Base-by-base conservation (phyloP, 2,797 vertebrate genomes). In the Smutsia gigantea region DNA sequence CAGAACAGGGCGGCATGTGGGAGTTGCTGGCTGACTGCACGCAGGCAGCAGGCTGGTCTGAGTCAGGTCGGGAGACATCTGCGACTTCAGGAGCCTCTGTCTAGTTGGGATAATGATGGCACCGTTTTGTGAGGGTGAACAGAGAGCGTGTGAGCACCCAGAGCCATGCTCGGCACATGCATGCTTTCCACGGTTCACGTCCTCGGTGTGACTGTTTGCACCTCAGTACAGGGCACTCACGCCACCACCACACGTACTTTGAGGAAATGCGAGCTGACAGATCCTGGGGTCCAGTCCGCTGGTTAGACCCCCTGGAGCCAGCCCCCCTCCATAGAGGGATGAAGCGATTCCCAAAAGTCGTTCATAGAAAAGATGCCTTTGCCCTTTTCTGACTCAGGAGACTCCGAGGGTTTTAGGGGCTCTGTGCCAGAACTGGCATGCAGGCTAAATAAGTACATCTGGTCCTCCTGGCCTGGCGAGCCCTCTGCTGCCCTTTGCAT, bases 341-440 rank as follows among this genome's bases (percentile, higher is more conserved):
- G 61, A 46, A 46, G 51, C 55, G n/a, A 19, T 68, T 59, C 42
- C 53, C 27, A 2, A 1, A 31, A 49, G 78, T 19, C 10, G 0
- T 15, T 59, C 14, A 39, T 68, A 18, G 75, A 75, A 74, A 81
- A 29, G 49, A 5, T 51, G 8, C 31, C 25, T 25, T 27, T 51
- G 7, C 31, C 25, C 19, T 27, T 7, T 51, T 18, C 37, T 77
- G 29, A 1, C 42, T 39, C 2, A 2, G 55, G 46, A 34, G n/a
- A 15, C 27, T 19, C 55, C 29, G 0, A 10, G 21, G 75, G 11
- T 14, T 21, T 10, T 3, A 3, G 74, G n/a, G 39, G 42, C 42
- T 27, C 9, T 0, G 7, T 12, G 13, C 75, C 46, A 0, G 53
- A 18, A 5, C 1, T 0, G 4, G 55, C 14, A 12, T 21, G 18